A percentile compares a stretch with the other conserved stretches of the same genome.
Conservation (phyloP, 2,888 invertebrate genomes). For the Macrosiphum euphorbiae region DNA sequence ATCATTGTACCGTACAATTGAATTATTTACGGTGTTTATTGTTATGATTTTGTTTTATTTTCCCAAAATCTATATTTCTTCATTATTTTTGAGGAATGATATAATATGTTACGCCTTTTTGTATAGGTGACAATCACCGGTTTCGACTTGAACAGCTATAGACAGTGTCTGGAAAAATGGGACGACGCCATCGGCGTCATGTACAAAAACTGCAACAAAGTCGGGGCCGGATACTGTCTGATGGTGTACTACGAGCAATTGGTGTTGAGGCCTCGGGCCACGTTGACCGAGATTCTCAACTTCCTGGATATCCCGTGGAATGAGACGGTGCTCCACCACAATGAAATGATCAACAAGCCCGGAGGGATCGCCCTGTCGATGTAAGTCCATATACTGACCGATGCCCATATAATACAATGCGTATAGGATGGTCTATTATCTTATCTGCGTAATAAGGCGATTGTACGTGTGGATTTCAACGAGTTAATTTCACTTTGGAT, state of each 20-base stretch:
- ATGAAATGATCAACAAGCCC: slow-evolving; percentile 95
- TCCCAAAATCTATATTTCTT: neutral
- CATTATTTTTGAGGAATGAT: neutral
- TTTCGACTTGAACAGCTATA: slow-evolving; percentile 93
- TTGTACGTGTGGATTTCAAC: neutral
- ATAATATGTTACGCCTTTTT: neutral
- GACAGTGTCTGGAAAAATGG: slow-evolving; percentile 97
- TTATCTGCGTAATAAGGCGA: neutral
- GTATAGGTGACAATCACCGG: slow-evolving; percentile 84
- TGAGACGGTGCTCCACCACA: slow-evolving; percentile 96
- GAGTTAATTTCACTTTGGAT: neutral
- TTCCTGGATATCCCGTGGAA: slow-evolving; percentile 96
- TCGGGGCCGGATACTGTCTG: slow-evolving; percentile 71
- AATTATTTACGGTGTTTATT: neutral
- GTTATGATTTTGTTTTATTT: neutral
- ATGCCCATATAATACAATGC: neutral
- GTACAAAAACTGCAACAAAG: slow-evolving; percentile 88
- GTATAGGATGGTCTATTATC: neutral
- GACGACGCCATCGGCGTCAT: slow-evolving; percentile 94
- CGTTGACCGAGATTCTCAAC: slow-evolving; percentile 87
- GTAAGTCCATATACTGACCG: slow-evolving; percentile 72
- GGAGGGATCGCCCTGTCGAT: slow-evolving; percentile 95
- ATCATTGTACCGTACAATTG: neutral
- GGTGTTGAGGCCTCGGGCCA: slow-evolving; percentile 91
- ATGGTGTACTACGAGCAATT: slow-evolving; percentile 96